These are phyloP conservation scores for Sturnus vulgaris DNA, from an alignment of 2,113 vertebrate species.

Conservation along the genomic window DNA sequence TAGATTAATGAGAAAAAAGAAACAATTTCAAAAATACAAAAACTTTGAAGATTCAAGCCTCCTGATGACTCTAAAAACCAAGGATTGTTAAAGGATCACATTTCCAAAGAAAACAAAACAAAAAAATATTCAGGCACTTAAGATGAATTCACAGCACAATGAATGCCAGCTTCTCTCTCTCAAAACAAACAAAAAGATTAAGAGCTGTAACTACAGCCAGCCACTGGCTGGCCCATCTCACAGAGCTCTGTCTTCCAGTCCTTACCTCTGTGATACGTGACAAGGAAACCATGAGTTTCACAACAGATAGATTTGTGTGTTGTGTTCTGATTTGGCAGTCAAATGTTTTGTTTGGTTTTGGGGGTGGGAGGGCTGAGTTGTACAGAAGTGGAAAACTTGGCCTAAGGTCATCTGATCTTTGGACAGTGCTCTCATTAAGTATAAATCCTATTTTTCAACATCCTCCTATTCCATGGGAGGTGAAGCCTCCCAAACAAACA, in stretches of 20 bases:
- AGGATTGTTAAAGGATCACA: background rate
- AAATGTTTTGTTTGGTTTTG: conserved; percentile 19
- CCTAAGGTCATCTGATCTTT: conserved; percentile 33
- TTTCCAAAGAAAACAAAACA: background rate
- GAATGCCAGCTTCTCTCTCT: background rate
- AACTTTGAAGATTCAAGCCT: background rate
- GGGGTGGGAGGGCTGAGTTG: background rate
- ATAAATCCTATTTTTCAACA: conserved; percentile 11
- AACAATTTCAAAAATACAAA: background rate
- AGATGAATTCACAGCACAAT: background rate
- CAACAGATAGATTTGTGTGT: background rate
- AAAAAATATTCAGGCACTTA: background rate
- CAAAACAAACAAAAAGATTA: background rate
- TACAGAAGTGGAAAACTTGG: conserved; percentile 10
- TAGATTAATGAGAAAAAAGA: background rate
- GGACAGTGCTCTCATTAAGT: conserved; percentile 9
- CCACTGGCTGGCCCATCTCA: rapidly evolving
- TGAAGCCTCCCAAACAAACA: background rate
- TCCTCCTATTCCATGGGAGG: background rate
- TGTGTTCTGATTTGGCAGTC: conserved; percentile 7
- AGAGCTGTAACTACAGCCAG: background rate
- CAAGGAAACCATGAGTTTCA: background rate
- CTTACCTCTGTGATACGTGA: background rate
- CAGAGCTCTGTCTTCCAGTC: background rate
- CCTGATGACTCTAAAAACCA: background rate